Evolutionary conservation across 2,113 vertebrate species (phyloP), one percentile per base, ranked within the genome.

Genomic region (Malaclemys terrapin): DNA sequence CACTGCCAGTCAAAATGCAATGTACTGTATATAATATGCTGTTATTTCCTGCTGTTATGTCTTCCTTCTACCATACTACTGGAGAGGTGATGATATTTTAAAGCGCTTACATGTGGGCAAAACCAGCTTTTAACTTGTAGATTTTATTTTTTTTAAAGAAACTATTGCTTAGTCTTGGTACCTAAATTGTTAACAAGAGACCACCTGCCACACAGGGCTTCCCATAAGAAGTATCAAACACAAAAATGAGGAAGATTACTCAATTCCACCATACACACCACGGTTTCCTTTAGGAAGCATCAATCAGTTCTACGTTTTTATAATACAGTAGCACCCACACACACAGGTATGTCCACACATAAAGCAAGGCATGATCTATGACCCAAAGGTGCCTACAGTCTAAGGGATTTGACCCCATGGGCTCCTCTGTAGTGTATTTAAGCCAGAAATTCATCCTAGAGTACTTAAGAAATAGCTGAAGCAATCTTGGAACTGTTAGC

Each of bases 11-110:
- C 65, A 90, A 85, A 97, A 91, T 1, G 2, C 86, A 89, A 3
- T n/a, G n/a, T 72, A 89, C 92, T 90, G 79, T 29, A 88, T 59
- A 87, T 62, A 91, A 89, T 50, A 80, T 11, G 42, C 81, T 90
- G 57, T 88, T 89, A 80, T 91, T 94, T 96, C 91, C 62, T 91
- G 90, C 69, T 84, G 29, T 75, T 79, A 56, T 2, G 84, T 62
- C 88, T 87, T 24, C 6, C 50, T 31, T 85, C 85, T 96, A 91
- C 91, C 90, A 59, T 88, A 87, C 83, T 83, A 45, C 81, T 92
- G 22, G 47, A 8, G 12, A 62, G 5, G 27, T 9, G 24, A 11
- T 57, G 10, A 12, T 31, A 38, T 22, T 72, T 72, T 72, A 38
- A 72, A 38, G 35, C 22, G n/a, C 69, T 72, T 38, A 72, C 38